These are phyloP conservation scores for Prochilodus magdalenae DNA, from an alignment of 2,113 vertebrate genomes.

Conservation along the genomic window DNA sequence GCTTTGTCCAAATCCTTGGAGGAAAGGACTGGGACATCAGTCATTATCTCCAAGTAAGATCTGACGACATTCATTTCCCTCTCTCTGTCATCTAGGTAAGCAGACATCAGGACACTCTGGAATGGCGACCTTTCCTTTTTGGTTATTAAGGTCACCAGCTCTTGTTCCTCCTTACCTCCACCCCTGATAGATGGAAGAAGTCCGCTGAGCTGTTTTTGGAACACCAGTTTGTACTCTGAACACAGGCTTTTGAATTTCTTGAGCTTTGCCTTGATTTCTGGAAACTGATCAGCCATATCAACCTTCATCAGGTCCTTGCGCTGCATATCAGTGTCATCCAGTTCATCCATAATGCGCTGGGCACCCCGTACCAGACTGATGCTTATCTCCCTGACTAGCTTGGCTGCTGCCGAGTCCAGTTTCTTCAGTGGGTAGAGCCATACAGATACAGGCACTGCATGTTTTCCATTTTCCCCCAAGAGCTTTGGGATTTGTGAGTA, in stretches of 20 bases:
- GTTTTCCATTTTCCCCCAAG: constrained; percentile 48
- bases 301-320: constrained; percentile 55
- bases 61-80: constrained; percentile 50
- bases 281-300: constrained; percentile 35
- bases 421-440: constrained; percentile 54
- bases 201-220: constrained; percentile 50
- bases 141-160: constrained; percentile 38
- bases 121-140: constrained; percentile 51
- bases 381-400: constrained; percentile 54
- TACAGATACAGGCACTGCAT: constrained; percentile 40
- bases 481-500: constrained; percentile 49
- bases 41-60: constrained; percentile 50
- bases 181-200: constrained; percentile 51
- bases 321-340: constrained; percentile 42
- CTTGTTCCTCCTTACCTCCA: constrained; percentile 44
- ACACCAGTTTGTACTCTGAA: constrained; percentile 40
- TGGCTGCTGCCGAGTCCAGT: constrained; percentile 49
- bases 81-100: constrained; percentile 43
- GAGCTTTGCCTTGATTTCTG: constrained; percentile 47
- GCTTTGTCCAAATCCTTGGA: constrained; percentile 46
- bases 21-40: constrained; percentile 11
- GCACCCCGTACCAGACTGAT: constrained; percentile 40
- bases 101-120: constrained; percentile 15
- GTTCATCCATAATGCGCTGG: constrained; percentile 41
- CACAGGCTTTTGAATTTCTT: constrained; percentile 48